phyloP scores from a whole-genome alignment of 1,140 invertebrate species.

The Penaeus vannamei region DNA sequence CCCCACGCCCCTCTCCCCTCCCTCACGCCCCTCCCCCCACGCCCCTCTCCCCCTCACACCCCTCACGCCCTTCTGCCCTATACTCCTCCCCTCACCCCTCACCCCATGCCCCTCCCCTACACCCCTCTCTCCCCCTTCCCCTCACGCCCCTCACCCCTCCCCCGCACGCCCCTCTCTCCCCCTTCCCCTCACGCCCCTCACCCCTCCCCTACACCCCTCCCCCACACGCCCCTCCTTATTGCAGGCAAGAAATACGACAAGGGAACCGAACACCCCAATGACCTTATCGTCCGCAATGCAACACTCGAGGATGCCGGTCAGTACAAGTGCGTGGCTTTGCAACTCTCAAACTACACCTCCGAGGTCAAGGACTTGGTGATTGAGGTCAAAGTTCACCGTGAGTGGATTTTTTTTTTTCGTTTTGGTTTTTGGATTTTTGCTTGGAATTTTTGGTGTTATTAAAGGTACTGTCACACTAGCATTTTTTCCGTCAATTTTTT shows the following conservation, averaged over 20 bases:
- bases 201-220: background rate
- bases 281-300: slow-evolving; percentile 74
- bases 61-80: too few relatives aligned
- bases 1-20: too few relatives aligned
- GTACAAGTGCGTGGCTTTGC: slow-evolving; percentile 75
- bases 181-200: background rate
- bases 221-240: background rate
- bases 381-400: slow-evolving; percentile 75
- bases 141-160: background rate
- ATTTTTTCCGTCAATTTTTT: too few relatives aligned
- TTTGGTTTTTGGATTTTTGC: background rate
- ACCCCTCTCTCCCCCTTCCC: too few relatives aligned
- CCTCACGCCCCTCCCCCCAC: background rate
- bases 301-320: slow-evolving; percentile 74
- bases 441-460: background rate
- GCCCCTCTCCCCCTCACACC: too few relatives aligned
- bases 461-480: too few relatives aligned
- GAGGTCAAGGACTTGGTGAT: slow-evolving; percentile 73
- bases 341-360: slow-evolving; percentile 73
- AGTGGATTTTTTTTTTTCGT: slow-evolving; percentile 68
- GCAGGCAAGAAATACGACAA: slow-evolving; percentile 56
- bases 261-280: slow-evolving; percentile 70
- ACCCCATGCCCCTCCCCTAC: too few relatives aligned
- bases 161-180: background rate
- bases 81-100: too few relatives aligned